Percentiles rank a stretch among this genome's conserved stretches.
These are phyloP conservation scores for Copsychus sechellarum DNA, from an alignment of 2,113 vertebrate species.

Conservation along the genomic window DNA sequence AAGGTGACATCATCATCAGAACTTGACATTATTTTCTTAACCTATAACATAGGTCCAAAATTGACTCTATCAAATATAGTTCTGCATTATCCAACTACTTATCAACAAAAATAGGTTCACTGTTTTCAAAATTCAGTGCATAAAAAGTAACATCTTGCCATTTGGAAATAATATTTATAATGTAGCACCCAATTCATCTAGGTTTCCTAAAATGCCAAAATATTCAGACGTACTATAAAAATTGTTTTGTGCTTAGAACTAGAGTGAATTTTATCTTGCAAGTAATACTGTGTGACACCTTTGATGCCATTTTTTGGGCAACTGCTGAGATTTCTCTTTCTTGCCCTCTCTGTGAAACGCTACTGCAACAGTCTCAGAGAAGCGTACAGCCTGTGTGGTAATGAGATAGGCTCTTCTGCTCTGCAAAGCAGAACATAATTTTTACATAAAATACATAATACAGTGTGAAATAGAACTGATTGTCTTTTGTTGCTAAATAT, in stretches of 20 bases:
- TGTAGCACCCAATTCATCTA: background rate
- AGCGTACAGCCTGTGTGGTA: background rate
- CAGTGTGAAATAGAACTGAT: background rate
- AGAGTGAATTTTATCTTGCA: background rate
- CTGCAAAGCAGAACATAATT: background rate
- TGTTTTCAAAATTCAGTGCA: background rate
- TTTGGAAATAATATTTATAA: background rate
- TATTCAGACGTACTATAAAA: background rate
- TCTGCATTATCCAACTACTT: background rate
- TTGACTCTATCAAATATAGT: background rate
- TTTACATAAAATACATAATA: background rate
- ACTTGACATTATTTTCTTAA: background rate
- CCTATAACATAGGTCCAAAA: background rate
- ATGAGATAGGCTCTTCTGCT: background rate
- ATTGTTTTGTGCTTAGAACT: background rate
- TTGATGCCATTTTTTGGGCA: background rate
- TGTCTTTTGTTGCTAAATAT: background rate
- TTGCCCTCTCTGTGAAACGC: background rate
- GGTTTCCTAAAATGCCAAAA: background rate
- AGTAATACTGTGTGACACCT: background rate
- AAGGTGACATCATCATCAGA: background rate
- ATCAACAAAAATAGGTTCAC: background rate
- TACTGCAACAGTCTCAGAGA: background rate
- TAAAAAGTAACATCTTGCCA: background rate
- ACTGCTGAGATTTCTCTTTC: background rate